A percentile compares a stretch with the other conserved stretches of the same genome.
phyloP scores from a whole-genome alignment of 64 coral and sea anemone genomes.

The Montipora cactus region DNA sequence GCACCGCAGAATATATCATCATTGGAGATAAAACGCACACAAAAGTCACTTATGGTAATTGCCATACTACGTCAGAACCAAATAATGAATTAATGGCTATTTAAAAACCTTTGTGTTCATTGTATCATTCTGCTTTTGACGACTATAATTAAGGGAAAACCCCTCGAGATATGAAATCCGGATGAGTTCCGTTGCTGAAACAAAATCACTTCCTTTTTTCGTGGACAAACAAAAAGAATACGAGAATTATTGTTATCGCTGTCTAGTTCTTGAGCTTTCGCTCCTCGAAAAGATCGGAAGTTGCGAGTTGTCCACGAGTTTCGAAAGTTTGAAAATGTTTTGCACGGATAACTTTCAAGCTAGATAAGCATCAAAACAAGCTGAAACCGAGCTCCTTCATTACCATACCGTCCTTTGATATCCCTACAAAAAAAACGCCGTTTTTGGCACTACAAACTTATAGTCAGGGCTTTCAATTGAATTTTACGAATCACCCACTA shows the following conservation, averaged over 20 bases:
- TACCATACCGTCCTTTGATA: too few species aligned
- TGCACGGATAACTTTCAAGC: not conserved
- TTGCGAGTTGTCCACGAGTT: not conserved
- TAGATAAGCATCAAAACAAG: not conserved
- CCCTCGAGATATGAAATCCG: not conserved
- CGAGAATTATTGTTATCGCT: not conserved
- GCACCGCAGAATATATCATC: too few species aligned
- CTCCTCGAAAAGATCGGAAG: not conserved
- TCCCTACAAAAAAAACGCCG: too few species aligned
- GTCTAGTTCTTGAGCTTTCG: not conserved
- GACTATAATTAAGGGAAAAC: not conserved
- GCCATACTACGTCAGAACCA: not conserved
- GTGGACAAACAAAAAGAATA: too few species aligned
- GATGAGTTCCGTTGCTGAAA: too few species aligned
- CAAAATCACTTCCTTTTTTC: too few species aligned
- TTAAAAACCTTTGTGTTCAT: not conserved
- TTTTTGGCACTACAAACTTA: too few species aligned
- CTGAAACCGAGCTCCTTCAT: not conserved
- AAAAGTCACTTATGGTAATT: too few species aligned
- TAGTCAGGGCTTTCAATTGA: too few species aligned
- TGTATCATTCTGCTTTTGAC: too few species aligned
- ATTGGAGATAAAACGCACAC: too few species aligned
- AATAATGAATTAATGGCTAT: not conserved
- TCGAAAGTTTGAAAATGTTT: not conserved
- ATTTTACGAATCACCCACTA: too few species aligned